Evolutionary conservation across 1,140 invertebrate genomes (phyloP), one percentile per base, ranked within the genome.

Genomic region (Patella vulgata): DNA sequence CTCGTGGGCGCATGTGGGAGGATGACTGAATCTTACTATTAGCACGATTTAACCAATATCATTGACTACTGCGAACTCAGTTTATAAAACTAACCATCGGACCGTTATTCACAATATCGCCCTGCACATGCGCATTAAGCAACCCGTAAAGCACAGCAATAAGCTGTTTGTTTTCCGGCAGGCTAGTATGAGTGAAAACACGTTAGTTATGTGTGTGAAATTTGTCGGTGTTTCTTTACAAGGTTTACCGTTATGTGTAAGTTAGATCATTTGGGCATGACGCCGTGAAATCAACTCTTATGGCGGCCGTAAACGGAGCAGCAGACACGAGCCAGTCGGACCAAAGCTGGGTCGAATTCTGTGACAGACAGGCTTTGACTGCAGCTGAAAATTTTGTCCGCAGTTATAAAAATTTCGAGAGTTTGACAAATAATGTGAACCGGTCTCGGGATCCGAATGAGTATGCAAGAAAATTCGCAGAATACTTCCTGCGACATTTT

Each of bases 351-450:
- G 67, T 73, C 31, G 92, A 95, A 77, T 94, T 96, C 82, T 95
- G 93, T 85, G 93, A 96, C 78, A 89, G 91, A 82, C 92, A 95
- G 84, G 94, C 93, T 43, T 89, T 89, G 78, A 87, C 88, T 46
- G 90, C 92, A 52, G 93, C 93, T 33, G 89, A 90, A 59, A 92
- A 94, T 80, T 95, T 96, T 85, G 92, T 92, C 66, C 91, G 91
- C 81, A 90, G 91, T 65, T 94, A 93, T 82, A 88, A 92, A 66
- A 89, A 89, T 51, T 95, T 92, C 70, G 87, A 89, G 44, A 90
- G 90, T 72, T 80, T 90, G 54, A 87, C 88, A 25, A 89, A 91
- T 54, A 87, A 86, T 44, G 68, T 86, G 87, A 40, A 88, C 86
- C 48, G 84, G 90, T 68, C 77, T 4, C 54, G 61, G 21, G 77